Conservation (phyloP, 1,140 invertebrate genomes). For the Hypsibius dujardini region DNA sequence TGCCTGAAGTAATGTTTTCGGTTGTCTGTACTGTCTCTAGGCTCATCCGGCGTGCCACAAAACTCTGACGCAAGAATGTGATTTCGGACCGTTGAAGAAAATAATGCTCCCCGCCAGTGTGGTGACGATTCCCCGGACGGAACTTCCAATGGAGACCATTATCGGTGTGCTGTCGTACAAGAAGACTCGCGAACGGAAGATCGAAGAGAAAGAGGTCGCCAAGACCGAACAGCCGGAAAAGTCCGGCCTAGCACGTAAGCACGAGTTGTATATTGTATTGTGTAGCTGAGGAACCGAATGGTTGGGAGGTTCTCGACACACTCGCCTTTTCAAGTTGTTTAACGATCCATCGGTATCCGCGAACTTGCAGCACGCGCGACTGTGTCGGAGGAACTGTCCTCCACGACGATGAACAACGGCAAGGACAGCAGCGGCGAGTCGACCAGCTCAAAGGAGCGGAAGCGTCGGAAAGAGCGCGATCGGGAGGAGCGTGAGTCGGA, state of each 20-base stretch:
- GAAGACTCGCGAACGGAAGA: conserved; percentile 13
- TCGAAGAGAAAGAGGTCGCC: conserved; percentile 21
- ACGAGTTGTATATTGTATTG: too few relatives aligned
- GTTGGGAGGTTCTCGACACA: too few relatives aligned
- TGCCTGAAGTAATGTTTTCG: too few relatives aligned
- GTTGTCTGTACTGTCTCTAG: conserved; percentile 37
- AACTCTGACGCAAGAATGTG: conserved; percentile 71
- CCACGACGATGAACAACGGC: conserved; percentile 25
- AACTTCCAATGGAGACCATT: conserved; percentile 91
- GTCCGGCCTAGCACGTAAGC: too few relatives aligned
- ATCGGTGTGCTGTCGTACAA: conserved; percentile 58
- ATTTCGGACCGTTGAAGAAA: conserved; percentile 84
- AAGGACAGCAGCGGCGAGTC: conserved; percentile 43
- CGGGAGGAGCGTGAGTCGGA: not conserved
- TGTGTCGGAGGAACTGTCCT: conserved; percentile 62
- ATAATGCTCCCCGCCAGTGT: conserved; percentile 85
- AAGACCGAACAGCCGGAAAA: too few relatives aligned
- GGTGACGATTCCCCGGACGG: conserved; percentile 92
- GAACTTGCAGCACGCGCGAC: conserved; percentile 51
- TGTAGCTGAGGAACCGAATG: too few relatives aligned
- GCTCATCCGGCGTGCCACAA: conserved; percentile 80
- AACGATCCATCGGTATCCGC: too few relatives aligned
- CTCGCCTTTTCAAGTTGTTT: too few relatives aligned
- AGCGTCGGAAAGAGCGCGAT: conserved; percentile 18
- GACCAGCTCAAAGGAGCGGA: conserved; percentile 34